A percentile compares a stretch with the other conserved stretches of the same genome.
Evolutionary conservation across 1,140 invertebrate genomes (phyloP).

Genomic region (Tribolium castaneum): DNA sequence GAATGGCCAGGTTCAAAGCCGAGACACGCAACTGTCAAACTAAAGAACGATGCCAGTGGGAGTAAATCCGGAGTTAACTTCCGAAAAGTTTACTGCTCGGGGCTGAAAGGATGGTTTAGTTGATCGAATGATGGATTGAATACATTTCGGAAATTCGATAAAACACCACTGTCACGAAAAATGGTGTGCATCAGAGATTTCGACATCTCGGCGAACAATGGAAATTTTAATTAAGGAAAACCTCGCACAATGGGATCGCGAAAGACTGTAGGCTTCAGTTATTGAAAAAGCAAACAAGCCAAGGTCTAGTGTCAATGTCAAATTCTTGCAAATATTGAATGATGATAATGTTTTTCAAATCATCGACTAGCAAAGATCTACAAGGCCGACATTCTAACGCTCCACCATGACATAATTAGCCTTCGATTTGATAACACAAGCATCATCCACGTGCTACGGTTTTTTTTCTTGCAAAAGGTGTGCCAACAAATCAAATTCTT

Average conservation of each 20-base stretch:
- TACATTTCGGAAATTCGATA: constrained; percentile 31
- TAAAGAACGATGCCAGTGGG: constrained; percentile 10
- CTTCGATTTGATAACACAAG: constrained; percentile 11
- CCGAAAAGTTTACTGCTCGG: background rate
- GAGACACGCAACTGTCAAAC: constrained; percentile 5
- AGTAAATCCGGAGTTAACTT: constrained; percentile 12
- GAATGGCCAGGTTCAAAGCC: background rate
- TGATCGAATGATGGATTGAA: constrained; percentile 34
- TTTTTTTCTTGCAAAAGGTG: background rate
- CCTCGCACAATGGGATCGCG: background rate
- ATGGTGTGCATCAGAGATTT: background rate
- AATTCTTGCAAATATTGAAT: constrained; percentile 27
- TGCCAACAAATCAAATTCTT: constrained; percentile 12
- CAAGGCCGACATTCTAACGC: constrained; percentile 5
- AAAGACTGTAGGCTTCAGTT: background rate
- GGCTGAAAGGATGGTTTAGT: constrained; percentile 17
- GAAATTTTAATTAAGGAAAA: background rate
- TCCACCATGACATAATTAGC: constrained; percentile 32
- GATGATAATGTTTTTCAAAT: constrained; percentile 1
- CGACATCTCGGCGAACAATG: background rate
- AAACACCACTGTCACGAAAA: background rate
- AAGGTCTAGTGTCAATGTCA: constrained; percentile 18
- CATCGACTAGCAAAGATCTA: constrained; percentile 3
- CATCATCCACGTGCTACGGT: constrained; percentile 9
- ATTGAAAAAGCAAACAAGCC: constrained; percentile 9